A percentile compares a stretch with the other conserved stretches of the same genome.
These are phyloP conservation scores for Atopsyche davidsoni DNA, from an alignment of 1,140 invertebrate genomes.

Conservation along the genomic window DNA sequence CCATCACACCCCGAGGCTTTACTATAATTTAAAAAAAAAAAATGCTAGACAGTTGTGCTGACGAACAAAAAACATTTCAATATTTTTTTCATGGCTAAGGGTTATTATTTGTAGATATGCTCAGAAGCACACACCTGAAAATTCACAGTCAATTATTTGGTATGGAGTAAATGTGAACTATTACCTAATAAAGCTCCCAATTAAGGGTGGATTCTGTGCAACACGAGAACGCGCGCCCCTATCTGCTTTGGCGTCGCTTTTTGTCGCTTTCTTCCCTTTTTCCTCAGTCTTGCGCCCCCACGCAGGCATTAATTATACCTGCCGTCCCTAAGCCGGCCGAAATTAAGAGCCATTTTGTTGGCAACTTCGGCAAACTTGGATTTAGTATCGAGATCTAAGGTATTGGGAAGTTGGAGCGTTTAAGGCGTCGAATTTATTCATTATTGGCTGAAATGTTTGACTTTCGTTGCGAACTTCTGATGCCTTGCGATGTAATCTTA, in stretches of 20 bases:
- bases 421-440: conserved; percentile 29
- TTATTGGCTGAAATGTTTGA: conserved; percentile 28
- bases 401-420: conserved; percentile 29
- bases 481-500: no score
- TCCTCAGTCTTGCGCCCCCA: conserved; percentile 4
- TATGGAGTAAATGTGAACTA: background rate
- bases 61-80: no score
- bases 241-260: background rate
- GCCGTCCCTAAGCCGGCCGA: conserved; percentile 27
- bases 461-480: conserved; percentile 16
- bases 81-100: background rate
- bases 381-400: conserved; percentile 30
- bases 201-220: no score
- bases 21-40: no score
- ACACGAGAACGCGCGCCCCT: background rate
- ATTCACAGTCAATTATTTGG: background rate
- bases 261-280: background rate
- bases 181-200: no score
- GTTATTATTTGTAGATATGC: background rate
- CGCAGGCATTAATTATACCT: conserved; percentile 30
- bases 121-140: background rate
- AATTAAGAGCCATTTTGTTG: conserved; percentile 21
- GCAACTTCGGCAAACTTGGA: conserved; percentile 29
- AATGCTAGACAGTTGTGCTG: no score
- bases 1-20: no score